phyloP scores from a whole-genome alignment of 2,797 vertebrate genomes.

The Pipistrellus pipistrellus region DNA sequence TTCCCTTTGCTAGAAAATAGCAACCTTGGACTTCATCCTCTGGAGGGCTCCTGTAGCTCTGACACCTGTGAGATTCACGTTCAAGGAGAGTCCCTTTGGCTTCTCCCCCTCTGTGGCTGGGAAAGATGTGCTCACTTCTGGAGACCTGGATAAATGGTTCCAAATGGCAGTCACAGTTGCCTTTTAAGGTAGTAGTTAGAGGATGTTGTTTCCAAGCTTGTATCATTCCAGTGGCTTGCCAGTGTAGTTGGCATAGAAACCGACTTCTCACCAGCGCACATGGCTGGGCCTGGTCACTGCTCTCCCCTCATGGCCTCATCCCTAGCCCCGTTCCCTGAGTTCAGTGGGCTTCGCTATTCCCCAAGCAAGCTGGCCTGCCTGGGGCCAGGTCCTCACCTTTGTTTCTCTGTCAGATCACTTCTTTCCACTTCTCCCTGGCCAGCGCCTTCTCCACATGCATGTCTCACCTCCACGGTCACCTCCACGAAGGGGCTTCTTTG shows the following conservation, averaged over 20 bases:
- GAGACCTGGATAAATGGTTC: not conserved
- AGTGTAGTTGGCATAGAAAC: not conserved
- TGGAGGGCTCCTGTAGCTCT: not conserved
- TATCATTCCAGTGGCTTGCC: not conserved
- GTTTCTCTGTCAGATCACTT: not conserved
- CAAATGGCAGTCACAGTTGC: too few relatives aligned
- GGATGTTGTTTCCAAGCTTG: not conserved
- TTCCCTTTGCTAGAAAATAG: not conserved
- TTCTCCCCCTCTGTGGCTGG: not conserved
- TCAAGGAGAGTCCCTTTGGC: not conserved
- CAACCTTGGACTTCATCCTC: not conserved
- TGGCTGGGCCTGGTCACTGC: accelerated
- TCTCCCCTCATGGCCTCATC: not conserved
- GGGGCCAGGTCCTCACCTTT: not conserved
- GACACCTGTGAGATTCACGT: not conserved
- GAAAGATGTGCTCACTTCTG: not conserved
- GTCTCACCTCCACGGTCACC: not conserved
- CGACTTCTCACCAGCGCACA: accelerated
- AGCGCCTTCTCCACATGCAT: not conserved
- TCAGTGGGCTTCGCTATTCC: too few relatives aligned
- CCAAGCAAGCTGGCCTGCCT: accelerated
- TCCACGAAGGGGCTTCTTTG: not conserved
- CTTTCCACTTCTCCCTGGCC: not conserved
- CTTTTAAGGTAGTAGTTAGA: not conserved
- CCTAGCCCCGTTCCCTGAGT: not conserved